A percentile compares a stretch with the other conserved stretches of the same genome.
These are phyloP conservation scores for Kuschelorhynchus macadamiae DNA, from an alignment of 2,888 invertebrate genomes.

Conservation along the genomic window DNA sequence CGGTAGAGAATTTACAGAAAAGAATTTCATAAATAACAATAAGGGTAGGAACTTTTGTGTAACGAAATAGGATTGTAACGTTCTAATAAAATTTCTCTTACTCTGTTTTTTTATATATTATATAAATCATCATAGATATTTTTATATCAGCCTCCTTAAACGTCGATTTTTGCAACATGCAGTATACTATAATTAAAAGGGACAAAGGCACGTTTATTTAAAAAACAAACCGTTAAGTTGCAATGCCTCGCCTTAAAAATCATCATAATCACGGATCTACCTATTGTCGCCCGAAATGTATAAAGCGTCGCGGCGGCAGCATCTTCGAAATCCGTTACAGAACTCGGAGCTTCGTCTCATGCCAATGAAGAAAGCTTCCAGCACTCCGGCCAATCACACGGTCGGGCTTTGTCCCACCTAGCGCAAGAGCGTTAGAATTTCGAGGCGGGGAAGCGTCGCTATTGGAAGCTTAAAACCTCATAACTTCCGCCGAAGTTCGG, in stretches of 20 bases:
- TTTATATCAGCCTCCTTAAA: no score
- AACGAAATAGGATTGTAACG: no score
- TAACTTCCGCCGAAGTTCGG: slow-evolving; percentile 43
- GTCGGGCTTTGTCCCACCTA: slow-evolving; percentile 59
- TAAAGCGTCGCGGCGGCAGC: slow-evolving; percentile 17
- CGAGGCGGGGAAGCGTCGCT: slow-evolving; percentile 61
- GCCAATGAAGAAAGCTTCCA: slow-evolving; percentile 55
- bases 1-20: no score
- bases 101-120: no score
- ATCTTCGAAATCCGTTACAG: slow-evolving; percentile 46
- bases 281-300: slow-evolving; percentile 14
- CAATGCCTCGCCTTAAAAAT: background rate
- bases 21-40: no score
- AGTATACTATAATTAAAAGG: no score
- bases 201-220: no score
- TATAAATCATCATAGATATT: no score
- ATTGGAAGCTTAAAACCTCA: slow-evolving; percentile 59
- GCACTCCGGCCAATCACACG: slow-evolving; percentile 49
- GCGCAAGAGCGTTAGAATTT: slow-evolving; percentile 60
- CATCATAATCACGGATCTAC: slow-evolving; percentile 6
- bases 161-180: no score
- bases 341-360: slow-evolving; percentile 37
- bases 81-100: no score
- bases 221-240: no score
- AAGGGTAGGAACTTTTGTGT: no score